Base-by-base conservation (phyloP, 2,888 invertebrate species). In the Hecatera dysodea region DNA sequence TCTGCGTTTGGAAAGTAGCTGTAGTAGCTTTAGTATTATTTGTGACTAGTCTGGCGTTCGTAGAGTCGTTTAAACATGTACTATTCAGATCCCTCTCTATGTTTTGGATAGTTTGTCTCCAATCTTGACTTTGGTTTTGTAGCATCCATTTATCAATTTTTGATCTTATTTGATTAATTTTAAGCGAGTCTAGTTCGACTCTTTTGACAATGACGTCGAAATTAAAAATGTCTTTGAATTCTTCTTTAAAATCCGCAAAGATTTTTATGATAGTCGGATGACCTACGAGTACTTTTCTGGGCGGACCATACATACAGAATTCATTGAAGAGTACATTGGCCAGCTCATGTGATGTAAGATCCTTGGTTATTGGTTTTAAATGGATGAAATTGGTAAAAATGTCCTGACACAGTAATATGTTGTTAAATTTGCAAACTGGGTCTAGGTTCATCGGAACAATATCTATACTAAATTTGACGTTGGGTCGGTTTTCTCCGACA, bases 351-450 rank as follows among this genome's bases (percentile, higher is more conserved):
- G 15, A 8, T 42, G 72, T 22, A 4, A 64, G n/a, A 8, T 12
- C 15, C 11, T 55, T 55, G 5, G 33, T 27, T 42, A 73, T 42
- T 24, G 72, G 64, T 33, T 55, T 59, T n/a, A 73, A 64, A 42
- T 64, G 53, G 11, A 72, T 9, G 17, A 64, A 55, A 24, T 72
- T 55, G 7, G 64, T 72, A n/a, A 22, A 55, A 0, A 11, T 4
- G 24, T 73, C 72, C 33, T 73, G 44, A 24, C 60, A 73, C 46
- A 53, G 59, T n/a, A 72, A 64, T 27, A 73, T 33, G 46, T 44
- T 33, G 33, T 46, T 53, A 12, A 29, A 59, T 46, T 8, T 33
- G 19, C 7, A 39, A 17, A 52, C 17, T 17, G 71, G 36, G 24
- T 57, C 57, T 17, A 24, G 17, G 17, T 6, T 15, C 29, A 71